phyloP scores from a whole-genome alignment of 2,113 vertebrate species.

The Chlamydotis undulata region DNA sequence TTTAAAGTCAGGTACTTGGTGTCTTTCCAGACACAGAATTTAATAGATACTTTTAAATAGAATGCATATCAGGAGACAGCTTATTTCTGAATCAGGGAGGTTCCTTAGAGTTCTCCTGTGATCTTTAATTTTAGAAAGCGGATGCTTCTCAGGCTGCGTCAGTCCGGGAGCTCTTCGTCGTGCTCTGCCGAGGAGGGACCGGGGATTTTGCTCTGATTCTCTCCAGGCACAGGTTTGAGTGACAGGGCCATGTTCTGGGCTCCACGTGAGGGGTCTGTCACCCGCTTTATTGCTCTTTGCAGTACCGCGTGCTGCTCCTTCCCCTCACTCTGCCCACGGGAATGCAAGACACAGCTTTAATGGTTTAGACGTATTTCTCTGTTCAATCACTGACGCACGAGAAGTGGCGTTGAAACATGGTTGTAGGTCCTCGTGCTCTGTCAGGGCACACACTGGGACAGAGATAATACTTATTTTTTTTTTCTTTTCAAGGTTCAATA shows the following conservation, averaged over 20 bases:
- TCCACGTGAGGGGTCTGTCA: background rate
- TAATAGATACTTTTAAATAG: slow-evolving; percentile 70
- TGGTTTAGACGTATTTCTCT: rapidly evolving
- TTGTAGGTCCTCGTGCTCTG: background rate
- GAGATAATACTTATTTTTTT: background rate
- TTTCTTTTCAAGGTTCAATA: background rate
- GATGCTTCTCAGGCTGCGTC: background rate
- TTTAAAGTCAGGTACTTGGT: slow-evolving; percentile 67
- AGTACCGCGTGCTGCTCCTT: background rate
- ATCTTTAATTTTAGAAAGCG: background rate
- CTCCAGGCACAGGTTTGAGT: background rate
- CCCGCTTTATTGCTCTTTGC: background rate
- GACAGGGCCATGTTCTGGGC: background rate
- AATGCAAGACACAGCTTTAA: background rate
- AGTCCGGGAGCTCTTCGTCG: background rate
- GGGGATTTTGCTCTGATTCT: background rate
- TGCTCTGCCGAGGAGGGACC: background rate
- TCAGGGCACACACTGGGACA: background rate
- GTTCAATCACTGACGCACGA: background rate
- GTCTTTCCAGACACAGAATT: slow-evolving; percentile 62
- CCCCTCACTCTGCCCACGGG: no score
- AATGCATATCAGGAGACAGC: slow-evolving; percentile 54
- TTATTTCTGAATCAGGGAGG: background rate
- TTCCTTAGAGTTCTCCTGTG: background rate
- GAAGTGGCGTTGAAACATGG: background rate